phyloP scores from a whole-genome alignment of 2,113 vertebrate species.

The Hirundichthys speculiger region DNA sequence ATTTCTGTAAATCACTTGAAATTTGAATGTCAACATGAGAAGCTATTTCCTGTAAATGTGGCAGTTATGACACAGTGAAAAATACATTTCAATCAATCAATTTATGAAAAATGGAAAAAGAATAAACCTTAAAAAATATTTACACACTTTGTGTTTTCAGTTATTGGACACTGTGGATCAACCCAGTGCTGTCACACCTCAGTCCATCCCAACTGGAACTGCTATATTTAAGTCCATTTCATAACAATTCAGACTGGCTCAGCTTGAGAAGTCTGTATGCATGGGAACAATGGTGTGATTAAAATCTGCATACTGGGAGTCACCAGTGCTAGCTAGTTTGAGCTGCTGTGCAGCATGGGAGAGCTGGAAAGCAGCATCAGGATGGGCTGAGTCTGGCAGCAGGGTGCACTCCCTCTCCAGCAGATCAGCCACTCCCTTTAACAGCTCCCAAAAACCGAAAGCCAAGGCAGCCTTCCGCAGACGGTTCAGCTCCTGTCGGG shows the following conservation, averaged over 20 bases:
- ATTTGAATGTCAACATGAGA: not conserved
- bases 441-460: constrained; percentile 95
- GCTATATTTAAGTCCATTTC: not conserved
- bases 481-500: constrained; percentile 92
- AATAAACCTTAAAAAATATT: constrained; percentile 17
- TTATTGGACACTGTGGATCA: not conserved
- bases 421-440: constrained; percentile 95
- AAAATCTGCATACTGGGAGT: constrained; percentile 89
- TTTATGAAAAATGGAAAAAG: constrained; percentile 15
- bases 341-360: constrained; percentile 95
- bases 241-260: constrained; percentile 10
- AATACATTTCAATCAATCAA: constrained; percentile 3
- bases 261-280: constrained; percentile 94
- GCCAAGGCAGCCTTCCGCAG: constrained; percentile 94
- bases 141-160: constrained; percentile 13
- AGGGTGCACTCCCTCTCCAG: constrained; percentile 95
- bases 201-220: constrained; percentile 2
- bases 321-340: constrained; percentile 89
- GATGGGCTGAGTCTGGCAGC: constrained; percentile 93
- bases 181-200: not conserved
- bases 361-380: constrained; percentile 95
- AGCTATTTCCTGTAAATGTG: constrained; percentile 22
- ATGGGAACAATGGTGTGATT: constrained; percentile 94
- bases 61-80: constrained; percentile 42
- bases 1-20: constrained; percentile 5